Evolutionary conservation across 2,888 invertebrate genomes (phyloP).

Genomic region (Arrhopalites spinosus): DNA sequence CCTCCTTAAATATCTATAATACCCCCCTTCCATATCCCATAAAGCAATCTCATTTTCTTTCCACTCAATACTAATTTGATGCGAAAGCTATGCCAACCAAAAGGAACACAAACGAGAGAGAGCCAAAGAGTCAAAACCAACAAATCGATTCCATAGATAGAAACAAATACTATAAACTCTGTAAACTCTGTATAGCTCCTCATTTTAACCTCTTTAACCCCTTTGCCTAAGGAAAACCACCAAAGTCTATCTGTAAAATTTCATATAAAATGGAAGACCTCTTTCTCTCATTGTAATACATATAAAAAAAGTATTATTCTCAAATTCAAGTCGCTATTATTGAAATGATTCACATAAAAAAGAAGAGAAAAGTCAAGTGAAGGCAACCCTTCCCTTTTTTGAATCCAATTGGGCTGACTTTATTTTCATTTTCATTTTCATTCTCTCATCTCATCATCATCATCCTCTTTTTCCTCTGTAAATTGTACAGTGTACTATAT

Average conservation of each 20-base stretch:
- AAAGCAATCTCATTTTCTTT: constrained; percentile 36
- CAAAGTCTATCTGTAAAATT: too few species aligned
- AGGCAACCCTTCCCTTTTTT: constrained; percentile 29
- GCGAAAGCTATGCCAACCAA: constrained; percentile 32
- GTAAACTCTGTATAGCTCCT: background rate
- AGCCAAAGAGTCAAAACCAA: constrained; percentile 17
- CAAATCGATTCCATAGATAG: constrained; percentile 21
- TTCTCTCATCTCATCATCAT: constrained; percentile 20
- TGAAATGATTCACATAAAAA: constrained; percentile 23
- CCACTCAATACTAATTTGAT: constrained; percentile 35
- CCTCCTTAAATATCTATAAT: background rate
- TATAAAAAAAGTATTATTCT: too few species aligned
- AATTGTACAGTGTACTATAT: background rate
- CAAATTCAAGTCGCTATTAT: background rate
- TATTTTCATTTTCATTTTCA: constrained; percentile 30
- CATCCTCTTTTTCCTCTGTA: background rate
- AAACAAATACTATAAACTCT: background rate
- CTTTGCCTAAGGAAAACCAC: too few species aligned
- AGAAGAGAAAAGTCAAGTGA: constrained; percentile 30
- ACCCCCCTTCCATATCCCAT: background rate
- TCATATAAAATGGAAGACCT: too few species aligned
- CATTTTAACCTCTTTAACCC: background rate
- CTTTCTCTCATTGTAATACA: too few species aligned
- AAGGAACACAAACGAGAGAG: constrained; percentile 2
- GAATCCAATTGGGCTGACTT: constrained; percentile 31